Percentiles rank a stretch among this genome's conserved stretches.
Evolutionary conservation across 2,888 invertebrate genomes (phyloP).

Genomic region (Hyppa rectilinea): DNA sequence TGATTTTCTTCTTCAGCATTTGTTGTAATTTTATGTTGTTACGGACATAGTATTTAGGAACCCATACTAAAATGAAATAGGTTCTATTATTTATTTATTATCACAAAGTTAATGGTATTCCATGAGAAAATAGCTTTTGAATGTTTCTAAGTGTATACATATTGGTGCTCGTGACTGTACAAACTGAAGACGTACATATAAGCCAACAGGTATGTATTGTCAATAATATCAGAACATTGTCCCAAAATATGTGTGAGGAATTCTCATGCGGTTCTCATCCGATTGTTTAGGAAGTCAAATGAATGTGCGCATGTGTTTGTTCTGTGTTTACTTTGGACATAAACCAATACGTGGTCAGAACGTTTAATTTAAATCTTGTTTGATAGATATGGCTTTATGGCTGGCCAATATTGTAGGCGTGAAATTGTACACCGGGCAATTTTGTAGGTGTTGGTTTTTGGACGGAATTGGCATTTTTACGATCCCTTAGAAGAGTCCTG

Average conservation of each 20-base stretch:
- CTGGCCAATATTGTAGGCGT: not conserved
- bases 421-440: not conserved
- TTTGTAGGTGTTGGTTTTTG: not conserved
- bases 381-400: not conserved
- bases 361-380: conserved; percentile 36
- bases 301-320: conserved; percentile 19
- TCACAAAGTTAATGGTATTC: too few species aligned
- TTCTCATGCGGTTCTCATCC: conserved; percentile 29
- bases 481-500: too few species aligned
- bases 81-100: too few species aligned
- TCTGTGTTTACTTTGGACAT: conserved; percentile 4
- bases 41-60: too few species aligned
- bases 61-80: too few species aligned
- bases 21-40: too few species aligned
- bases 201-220: conserved; percentile 18
- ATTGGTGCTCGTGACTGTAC: too few species aligned
- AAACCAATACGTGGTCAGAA: conserved; percentile 6
- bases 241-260: conserved; percentile 34
- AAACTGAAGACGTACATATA: too few species aligned
- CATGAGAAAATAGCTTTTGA: too few species aligned
- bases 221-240: conserved; percentile 39
- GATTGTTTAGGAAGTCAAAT: conserved; percentile 46
- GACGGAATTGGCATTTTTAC: not conserved
- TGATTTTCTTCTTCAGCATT: too few species aligned
- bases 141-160: too few species aligned